Conservation (phyloP, 2,797 vertebrate species). For the Ctenopoma kingsleyae region DNA sequence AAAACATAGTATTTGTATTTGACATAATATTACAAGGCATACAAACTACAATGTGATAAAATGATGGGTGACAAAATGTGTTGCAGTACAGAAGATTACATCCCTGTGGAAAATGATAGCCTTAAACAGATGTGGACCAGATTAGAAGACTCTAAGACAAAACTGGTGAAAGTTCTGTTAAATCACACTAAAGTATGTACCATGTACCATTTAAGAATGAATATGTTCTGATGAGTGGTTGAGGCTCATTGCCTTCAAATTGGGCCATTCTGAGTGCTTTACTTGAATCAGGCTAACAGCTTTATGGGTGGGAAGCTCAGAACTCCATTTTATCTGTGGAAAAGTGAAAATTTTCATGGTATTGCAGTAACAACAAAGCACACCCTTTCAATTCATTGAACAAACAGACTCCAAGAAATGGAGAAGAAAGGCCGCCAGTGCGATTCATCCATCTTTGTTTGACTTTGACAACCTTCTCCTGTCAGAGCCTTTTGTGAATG, state of each 20-base stretch:
- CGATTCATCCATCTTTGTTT: conserved; percentile 10
- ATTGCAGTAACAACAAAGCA: conserved; percentile 4
- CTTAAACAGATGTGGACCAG: neutral
- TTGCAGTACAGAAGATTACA: too few species aligned
- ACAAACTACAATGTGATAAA: too few species aligned
- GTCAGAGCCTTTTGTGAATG: conserved; percentile 22
- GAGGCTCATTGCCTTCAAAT: neutral
- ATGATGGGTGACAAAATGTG: too few species aligned
- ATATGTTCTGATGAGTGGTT: neutral
- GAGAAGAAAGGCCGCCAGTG: neutral
- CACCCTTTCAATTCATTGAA: conserved; percentile 16
- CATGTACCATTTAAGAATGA: neutral
- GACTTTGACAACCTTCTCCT: conserved; percentile 20
- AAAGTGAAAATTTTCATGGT: conserved; percentile 4
- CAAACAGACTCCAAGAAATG: conserved; percentile 34
- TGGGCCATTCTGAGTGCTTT: neutral
- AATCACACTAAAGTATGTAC: too few species aligned
- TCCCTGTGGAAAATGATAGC: neutral
- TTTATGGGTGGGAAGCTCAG: neutral
- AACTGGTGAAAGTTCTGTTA: neutral
- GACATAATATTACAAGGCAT: too few species aligned
- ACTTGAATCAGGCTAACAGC: neutral
- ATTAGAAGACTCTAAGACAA: neutral
- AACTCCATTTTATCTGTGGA: conserved; percentile 12
- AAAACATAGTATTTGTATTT: too few species aligned